Evolutionary conservation across 1,140 invertebrate species (phyloP).

Genomic region (Drusus annulatus): DNA sequence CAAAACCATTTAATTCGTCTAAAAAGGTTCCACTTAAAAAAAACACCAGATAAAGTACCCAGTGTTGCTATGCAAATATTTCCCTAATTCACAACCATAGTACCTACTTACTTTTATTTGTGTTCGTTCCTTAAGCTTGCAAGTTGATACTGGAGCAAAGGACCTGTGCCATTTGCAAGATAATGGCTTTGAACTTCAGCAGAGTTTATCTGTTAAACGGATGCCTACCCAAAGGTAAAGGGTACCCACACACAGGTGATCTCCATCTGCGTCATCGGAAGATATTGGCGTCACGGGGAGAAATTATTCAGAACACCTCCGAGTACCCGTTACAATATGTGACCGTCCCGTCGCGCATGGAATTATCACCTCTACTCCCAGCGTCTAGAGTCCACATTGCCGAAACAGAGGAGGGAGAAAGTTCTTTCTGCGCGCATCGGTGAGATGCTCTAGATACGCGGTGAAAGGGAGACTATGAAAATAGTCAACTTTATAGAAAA

Average conservation of each 20-base stretch:
- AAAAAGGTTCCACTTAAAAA: neutral
- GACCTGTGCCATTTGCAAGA: neutral
- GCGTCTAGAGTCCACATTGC: neutral
- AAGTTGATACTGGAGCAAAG: too few species aligned
- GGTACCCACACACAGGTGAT: slow-evolving; percentile 15
- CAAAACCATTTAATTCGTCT: neutral
- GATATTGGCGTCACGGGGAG: slow-evolving; percentile 1
- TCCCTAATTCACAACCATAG: neutral
- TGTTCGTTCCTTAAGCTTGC: too few species aligned
- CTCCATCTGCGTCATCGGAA: slow-evolving; percentile 19
- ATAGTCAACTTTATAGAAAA: neutral
- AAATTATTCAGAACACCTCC: neutral
- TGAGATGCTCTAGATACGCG: neutral
- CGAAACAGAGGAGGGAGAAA: slow-evolving; percentile 35
- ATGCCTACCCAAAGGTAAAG: too few species aligned
- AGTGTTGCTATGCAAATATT: too few species aligned
- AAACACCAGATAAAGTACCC: too few species aligned
- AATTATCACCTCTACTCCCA: neutral
- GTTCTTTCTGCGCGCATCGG: slow-evolving; percentile 46
- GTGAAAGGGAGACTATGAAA: neutral
- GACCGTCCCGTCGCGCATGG: too few species aligned
- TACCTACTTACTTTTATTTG: neutral
- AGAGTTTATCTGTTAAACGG: slow-evolving; percentile 12
- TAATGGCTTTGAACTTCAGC: slow-evolving; percentile 26
- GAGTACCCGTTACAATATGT: neutral